Conservation (phyloP, 2,797 vertebrate genomes). For the Arrhamphus sclerolepis region DNA sequence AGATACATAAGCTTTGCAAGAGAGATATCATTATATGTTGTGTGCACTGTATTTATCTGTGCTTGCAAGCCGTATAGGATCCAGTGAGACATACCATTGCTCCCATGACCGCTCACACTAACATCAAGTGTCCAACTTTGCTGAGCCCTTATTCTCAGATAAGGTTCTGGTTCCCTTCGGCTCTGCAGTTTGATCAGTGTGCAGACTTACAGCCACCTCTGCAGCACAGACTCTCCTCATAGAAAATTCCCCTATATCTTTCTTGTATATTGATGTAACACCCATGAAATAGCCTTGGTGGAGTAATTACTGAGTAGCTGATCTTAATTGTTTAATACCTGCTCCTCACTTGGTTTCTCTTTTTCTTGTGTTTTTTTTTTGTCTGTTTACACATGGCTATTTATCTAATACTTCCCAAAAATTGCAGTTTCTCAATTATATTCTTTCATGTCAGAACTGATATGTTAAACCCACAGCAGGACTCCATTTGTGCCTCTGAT, state of each 20-base stretch:
- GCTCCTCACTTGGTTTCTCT: constrained; percentile 40
- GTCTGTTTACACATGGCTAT: constrained; percentile 23
- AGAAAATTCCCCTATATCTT: constrained; percentile 56
- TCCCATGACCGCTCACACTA: constrained; percentile 66
- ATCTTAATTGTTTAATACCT: constrained; percentile 56
- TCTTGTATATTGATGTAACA: constrained; percentile 70
- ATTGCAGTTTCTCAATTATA: constrained; percentile 60
- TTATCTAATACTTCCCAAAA: constrained; percentile 44
- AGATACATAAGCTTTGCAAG: constrained; percentile 8
- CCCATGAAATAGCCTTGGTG: constrained; percentile 61
- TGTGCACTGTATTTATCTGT: constrained; percentile 28
- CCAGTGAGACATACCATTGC: constrained; percentile 50
- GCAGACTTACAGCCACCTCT: constrained; percentile 74
- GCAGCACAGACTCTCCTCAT: constrained; percentile 67
- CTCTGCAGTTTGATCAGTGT: constrained; percentile 78
- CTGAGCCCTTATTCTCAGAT: constrained; percentile 73
- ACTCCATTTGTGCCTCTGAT: constrained; percentile 36
- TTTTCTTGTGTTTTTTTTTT: constrained; percentile 23
- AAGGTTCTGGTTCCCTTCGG: constrained; percentile 70
- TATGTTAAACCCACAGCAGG: constrained; percentile 53
- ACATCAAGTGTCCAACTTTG: constrained; percentile 65
- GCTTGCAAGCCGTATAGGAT: constrained; percentile 31
- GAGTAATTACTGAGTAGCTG: constrained; percentile 54
- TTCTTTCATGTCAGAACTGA: constrained; percentile 48
- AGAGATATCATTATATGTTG: constrained; percentile 14